phyloP scores from a whole-genome alignment of 2,113 vertebrate species.

The Megaptera novaeangliae region DNA sequence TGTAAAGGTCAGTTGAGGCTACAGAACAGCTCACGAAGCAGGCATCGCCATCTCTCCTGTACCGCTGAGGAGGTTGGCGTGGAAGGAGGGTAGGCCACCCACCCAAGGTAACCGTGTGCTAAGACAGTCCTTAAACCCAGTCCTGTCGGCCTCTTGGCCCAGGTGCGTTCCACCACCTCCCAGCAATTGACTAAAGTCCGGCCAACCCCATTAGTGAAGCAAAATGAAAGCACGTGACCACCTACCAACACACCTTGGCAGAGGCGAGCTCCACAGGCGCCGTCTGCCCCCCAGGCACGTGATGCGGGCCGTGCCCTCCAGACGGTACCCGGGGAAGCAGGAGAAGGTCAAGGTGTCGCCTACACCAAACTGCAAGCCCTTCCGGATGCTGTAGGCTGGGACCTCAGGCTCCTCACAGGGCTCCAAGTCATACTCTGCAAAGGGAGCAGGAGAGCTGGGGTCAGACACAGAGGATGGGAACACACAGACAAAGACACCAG shows the following conservation, averaged over 20 bases:
- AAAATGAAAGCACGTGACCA: conserved; percentile 98
- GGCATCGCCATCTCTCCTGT: fast-evolving
- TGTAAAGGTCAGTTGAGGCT: neutral
- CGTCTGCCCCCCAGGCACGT: conserved; percentile 98
- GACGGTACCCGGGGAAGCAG: conserved; percentile 98
- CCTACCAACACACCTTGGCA: conserved; percentile 99
- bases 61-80: neutral
- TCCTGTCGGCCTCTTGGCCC: neutral
- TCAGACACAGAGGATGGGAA: neutral
- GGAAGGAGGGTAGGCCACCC: neutral
- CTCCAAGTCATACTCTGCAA: conserved; percentile 94
- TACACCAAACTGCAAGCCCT: conserved; percentile 94
- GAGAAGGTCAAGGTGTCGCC: conserved; percentile 94
- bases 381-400: conserved; percentile 93
- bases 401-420: conserved; percentile 96
- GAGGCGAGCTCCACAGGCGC: conserved; percentile 99
- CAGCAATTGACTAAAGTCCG: neutral
- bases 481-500: fast-evolving
- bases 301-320: conserved; percentile 92
- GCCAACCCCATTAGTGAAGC: conserved; percentile 77
- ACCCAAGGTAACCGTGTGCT: neutral
- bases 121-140: neutral
- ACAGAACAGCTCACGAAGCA: neutral
- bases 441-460: fast-evolving
- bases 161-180: neutral